Percentiles rank a stretch among this genome's conserved stretches.
phyloP scores from a whole-genome alignment of 30 jellyfish, hydroid and myxozoan species.

The Hydractinia symbiolongicarpus region DNA sequence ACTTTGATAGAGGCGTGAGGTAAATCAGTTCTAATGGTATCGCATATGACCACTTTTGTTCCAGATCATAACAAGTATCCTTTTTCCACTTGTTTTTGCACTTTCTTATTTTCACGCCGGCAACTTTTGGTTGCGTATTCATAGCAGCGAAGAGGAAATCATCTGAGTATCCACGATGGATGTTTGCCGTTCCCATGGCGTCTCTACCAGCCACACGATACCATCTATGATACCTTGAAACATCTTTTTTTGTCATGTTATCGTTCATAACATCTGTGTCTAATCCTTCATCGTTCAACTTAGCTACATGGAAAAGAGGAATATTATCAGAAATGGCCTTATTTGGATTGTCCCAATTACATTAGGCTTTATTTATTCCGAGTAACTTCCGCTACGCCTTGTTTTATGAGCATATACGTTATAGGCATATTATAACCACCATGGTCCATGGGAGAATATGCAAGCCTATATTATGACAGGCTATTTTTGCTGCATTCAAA shows the following conservation, averaged over 20 bases:
- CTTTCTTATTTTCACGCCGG: conserved; percentile 31
- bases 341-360: too few species aligned
- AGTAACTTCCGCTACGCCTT: too few species aligned
- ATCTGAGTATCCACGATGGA: conserved; percentile 71
- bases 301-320: neutral
- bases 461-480: too few species aligned
- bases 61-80: conserved; percentile 43
- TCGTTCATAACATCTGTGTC: conserved; percentile 4
- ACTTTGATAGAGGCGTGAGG: conserved; percentile 75
- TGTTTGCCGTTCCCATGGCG: conserved; percentile 75
- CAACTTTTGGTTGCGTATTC: conserved; percentile 73
- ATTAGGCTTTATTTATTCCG: too few species aligned
- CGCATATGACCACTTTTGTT: conserved; percentile 89
- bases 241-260: conserved; percentile 7
- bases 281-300: conserved; percentile 2
- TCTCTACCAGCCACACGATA: conserved; percentile 51
- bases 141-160: conserved; percentile 63
- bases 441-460: too few species aligned
- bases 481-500: too few species aligned
- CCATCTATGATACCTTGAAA: conserved; percentile 33
- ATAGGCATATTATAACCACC: too few species aligned
- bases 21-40: conserved; percentile 85
- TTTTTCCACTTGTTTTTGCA: conserved; percentile 26
- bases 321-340: neutral
- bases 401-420: too few species aligned